A percentile compares a stretch with the other conserved stretches of the same genome.
Conservation (phyloP, 2,797 vertebrate genomes). For the Periparus ater region DNA sequence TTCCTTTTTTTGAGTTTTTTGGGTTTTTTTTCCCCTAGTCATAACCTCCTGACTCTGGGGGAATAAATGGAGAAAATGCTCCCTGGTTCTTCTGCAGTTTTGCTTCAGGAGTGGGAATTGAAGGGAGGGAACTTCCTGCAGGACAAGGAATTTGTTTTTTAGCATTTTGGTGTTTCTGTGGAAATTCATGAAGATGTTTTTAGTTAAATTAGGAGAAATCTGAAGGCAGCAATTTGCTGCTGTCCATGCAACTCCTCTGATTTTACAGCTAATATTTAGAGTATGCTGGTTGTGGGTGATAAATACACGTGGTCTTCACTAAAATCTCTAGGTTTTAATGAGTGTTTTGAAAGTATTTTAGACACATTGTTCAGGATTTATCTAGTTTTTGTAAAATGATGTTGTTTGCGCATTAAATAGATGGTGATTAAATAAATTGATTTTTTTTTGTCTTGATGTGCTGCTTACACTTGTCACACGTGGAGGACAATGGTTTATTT, state of each 20-base stretch:
- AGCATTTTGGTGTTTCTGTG: background rate
- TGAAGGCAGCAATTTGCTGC: background rate
- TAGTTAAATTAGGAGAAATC: background rate
- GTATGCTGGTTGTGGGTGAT: background rate
- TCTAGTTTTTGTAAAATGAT: background rate
- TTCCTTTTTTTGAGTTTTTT: rapidly evolving
- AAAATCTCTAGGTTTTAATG: background rate
- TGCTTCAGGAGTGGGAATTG: background rate
- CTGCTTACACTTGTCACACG: background rate
- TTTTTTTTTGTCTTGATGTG: background rate
- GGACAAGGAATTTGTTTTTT: background rate
- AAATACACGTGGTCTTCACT: background rate
- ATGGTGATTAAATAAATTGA: background rate
- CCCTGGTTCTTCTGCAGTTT: background rate
- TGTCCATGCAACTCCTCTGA: background rate
- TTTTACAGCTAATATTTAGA: background rate
- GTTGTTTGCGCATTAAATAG: background rate
- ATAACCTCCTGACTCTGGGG: background rate
- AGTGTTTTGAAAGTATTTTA: background rate
- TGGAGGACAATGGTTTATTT: background rate
- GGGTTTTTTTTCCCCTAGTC: background rate
- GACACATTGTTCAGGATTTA: background rate
- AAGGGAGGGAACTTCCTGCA: background rate
- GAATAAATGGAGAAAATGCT: background rate
- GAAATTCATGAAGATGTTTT: background rate